Evolutionary conservation across 1,140 invertebrate genomes (phyloP), one percentile per base, ranked within the genome.

Genomic region (Papilio xuthus): DNA sequence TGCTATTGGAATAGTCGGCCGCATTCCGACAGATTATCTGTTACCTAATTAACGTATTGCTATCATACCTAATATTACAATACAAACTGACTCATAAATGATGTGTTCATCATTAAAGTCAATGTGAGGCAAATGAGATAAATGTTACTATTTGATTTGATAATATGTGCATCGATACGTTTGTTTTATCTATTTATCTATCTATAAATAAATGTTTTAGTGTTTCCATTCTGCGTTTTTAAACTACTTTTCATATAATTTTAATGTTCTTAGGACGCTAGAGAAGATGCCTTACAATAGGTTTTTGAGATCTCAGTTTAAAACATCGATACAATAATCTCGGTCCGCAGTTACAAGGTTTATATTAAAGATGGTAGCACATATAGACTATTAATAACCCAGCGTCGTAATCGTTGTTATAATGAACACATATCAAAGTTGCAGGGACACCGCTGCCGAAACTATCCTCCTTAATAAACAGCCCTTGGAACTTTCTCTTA

Each of bases 401-500:
- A 7, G 9, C 60, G 60, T 67, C 60, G 60, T 67, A 67, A 67
- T 67, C 13, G 23, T 67, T 13, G 13, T 67, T 32, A 67, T 67
- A 67, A 67, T 67, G 60, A 67, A 67, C 60, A 28, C 28, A 28
- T 67, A 67, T 67, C 23, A 67, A 67, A 67, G 12, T 67, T 15
- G 23, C 60, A 67, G 60, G 60, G 60, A 60, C 56, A 26, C 60
- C 60, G 60, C 13, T 12, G 10, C 23, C 60, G 26, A 28, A 67
- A 67, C 60, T 67, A 67, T 67, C 60, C n/a, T 67, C 23, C 60
- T 67, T 67, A 67, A 67, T 67, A 67, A 67, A 67, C 26, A 67
- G 4, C 60, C 13, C 60, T 67, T 67, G 12, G 6, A 67, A 67
- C 60, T 67, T 67, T 67, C 60, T 63, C 53, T 20, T 67, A 63